Evolutionary conservation across 1,140 invertebrate genomes (phyloP), one percentile per base, ranked within the genome.

Genomic region (Idris sp.): DNA sequence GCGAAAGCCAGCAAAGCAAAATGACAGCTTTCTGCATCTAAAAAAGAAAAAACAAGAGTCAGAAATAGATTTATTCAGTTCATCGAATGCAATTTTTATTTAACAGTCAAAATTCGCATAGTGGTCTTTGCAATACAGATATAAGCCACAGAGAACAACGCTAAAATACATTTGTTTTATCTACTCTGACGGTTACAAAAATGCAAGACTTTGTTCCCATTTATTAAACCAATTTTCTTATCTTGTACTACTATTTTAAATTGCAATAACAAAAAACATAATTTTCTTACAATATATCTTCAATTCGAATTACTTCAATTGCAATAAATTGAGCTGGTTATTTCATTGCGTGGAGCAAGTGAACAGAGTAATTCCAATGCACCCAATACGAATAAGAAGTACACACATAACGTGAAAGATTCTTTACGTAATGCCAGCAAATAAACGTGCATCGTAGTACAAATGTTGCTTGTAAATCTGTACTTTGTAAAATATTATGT

Each of bases 1-100:
- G 79, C 82, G 83, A 80, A 81, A 87, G 84, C 84, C 84, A 87
- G 79, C 81, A 86, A 78, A 87, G 80, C 74, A 87, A 82, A 80
- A 86, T 80, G 81, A 87, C 81, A 79, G 83, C 83, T 79, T 81
- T 86, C 83, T 86, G 86, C 86, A 87, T 86, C 85, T 87, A 67
- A 61, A 86, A 84, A 44, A 25, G 1, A n/a, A 26, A 49, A 54
- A 48, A 25, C 19, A 6, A 22, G 19, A 4, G 6, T 22, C 3
- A 22, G 6, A 4, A 22, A 22, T 22, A 22, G 6, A 2, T 22
- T 22, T 2, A 22, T 4, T 22, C 3, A 22, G 19, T 22, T 22
- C 3, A n/a, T n/a, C n/a, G n/a, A n/a, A n/a, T n/a, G n/a, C n/a
- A n/a, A n/a, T n/a, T n/a, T n/a, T n/a, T n/a, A n/a, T n/a, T n/a